Percentiles rank a stretch among this genome's conserved stretches.
These are phyloP conservation scores for Rhamnusium bicolor DNA, from an alignment of 2,888 invertebrate genomes.

Conservation along the genomic window DNA sequence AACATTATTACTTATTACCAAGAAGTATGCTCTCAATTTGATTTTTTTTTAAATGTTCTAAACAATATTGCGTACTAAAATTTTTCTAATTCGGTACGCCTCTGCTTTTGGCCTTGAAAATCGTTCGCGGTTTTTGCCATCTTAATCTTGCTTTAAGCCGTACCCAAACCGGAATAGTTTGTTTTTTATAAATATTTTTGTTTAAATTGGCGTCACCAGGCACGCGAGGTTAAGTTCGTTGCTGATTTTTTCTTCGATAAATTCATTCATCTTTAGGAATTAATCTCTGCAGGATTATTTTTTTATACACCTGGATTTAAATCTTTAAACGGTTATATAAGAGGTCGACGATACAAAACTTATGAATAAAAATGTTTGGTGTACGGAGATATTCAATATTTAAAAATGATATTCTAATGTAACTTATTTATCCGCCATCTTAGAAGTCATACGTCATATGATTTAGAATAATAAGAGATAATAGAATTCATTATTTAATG, in stretches of 20 bases:
- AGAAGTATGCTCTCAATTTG: too few relatives aligned
- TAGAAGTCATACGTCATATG: background rate
- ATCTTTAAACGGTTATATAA: conserved; percentile 4
- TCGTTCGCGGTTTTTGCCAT: conserved; percentile 49
- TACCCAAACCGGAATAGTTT: conserved; percentile 49
- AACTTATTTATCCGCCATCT: background rate
- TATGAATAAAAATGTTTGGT: background rate
- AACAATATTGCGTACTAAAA: too few relatives aligned
- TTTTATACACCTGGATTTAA: background rate
- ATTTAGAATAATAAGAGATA: background rate
- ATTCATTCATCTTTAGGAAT: conserved; percentile 46
- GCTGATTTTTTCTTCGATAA: conserved; percentile 44
- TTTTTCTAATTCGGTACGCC: conserved; percentile 28
- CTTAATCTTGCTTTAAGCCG: conserved; percentile 47
- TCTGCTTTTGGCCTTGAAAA: conserved; percentile 47
- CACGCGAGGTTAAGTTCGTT: conserved; percentile 44
- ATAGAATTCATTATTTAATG: too few relatives aligned
- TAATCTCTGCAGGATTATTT: conserved; percentile 4
- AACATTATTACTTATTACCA: too few relatives aligned
- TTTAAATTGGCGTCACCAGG: conserved; percentile 39
- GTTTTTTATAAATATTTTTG: conserved; percentile 49
- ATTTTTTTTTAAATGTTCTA: too few relatives aligned
- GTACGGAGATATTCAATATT: background rate
- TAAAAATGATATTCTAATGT: background rate
- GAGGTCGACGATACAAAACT: background rate